These are phyloP conservation scores for Heterodera carotae DNA, from an alignment of 1,140 invertebrate genomes.

Conservation along the genomic window DNA sequence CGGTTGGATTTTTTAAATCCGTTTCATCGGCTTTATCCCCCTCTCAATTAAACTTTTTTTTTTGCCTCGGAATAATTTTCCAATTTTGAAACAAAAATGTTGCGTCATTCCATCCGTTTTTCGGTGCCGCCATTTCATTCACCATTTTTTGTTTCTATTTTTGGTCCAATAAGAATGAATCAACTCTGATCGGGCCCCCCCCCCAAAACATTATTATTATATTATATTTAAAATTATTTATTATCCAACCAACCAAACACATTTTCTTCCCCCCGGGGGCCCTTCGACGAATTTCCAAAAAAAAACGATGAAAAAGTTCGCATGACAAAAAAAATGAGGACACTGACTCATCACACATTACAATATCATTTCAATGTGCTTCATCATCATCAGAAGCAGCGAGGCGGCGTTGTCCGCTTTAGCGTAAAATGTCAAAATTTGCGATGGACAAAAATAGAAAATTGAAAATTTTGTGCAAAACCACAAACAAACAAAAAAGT, in stretches of 20 bases:
- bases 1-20: too few relatives aligned
- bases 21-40: too few relatives aligned
- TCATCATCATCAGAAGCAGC: too few relatives aligned
- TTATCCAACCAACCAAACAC: too few relatives aligned
- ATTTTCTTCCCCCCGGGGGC: not conserved
- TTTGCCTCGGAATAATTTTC: too few relatives aligned
- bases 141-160: conserved; percentile 23
- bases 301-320: too few relatives aligned
- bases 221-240: not conserved
- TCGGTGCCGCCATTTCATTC: not conserved
- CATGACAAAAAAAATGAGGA: too few relatives aligned
- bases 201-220: not conserved
- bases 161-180: not conserved
- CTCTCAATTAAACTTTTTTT: too few relatives aligned
- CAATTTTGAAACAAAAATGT: not conserved
- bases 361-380: too few relatives aligned
- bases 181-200: not conserved
- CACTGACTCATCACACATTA: too few relatives aligned
- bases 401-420: too few relatives aligned
- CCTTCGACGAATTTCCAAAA: not conserved
- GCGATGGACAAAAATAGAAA: conserved; percentile 4
- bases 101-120: not conserved
- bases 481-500: not conserved
- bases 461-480: not conserved
- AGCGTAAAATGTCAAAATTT: conserved; percentile 1